A percentile compares a stretch with the other conserved stretches of the same genome.
phyloP scores from a whole-genome alignment of 2,113 vertebrate genomes.

The Nothocercus julius region DNA sequence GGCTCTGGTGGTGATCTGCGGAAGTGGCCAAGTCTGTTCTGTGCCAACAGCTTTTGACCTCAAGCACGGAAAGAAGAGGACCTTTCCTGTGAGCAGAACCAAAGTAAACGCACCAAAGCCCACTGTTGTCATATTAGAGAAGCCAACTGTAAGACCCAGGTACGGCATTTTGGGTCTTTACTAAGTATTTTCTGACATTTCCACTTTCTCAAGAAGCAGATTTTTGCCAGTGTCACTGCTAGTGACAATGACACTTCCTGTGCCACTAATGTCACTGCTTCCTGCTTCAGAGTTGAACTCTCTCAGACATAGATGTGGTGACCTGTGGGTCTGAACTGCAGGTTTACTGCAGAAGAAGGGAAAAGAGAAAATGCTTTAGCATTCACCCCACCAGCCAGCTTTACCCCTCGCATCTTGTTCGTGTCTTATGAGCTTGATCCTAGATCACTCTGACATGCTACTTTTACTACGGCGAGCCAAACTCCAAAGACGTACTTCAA shows the following conservation, averaged over 20 bases:
- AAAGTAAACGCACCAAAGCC: not conserved
- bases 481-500: not conserved
- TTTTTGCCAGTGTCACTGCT: not conserved
- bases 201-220: not conserved
- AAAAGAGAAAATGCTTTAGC: not conserved
- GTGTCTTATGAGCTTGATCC: not conserved
- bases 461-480: not conserved
- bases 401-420: not conserved
- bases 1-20: not conserved
- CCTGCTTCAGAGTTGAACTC: not conserved
- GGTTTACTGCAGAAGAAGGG: not conserved
- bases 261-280: not conserved
- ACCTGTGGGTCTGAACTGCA: not conserved
- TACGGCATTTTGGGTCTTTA: not conserved
- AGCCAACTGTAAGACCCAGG: conserved; percentile 49
- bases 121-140: not conserved
- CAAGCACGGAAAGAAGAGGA: not conserved
- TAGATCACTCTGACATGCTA: accelerated
- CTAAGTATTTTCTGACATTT: not conserved
- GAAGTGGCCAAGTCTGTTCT: not conserved
- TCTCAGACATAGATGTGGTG: not conserved
- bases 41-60: not conserved
- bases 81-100: not conserved
- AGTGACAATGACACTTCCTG: not conserved
- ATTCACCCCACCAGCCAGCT: not conserved